Conservation (phyloP, 2,113 vertebrate genomes). For the Orthochromis indermauri region DNA sequence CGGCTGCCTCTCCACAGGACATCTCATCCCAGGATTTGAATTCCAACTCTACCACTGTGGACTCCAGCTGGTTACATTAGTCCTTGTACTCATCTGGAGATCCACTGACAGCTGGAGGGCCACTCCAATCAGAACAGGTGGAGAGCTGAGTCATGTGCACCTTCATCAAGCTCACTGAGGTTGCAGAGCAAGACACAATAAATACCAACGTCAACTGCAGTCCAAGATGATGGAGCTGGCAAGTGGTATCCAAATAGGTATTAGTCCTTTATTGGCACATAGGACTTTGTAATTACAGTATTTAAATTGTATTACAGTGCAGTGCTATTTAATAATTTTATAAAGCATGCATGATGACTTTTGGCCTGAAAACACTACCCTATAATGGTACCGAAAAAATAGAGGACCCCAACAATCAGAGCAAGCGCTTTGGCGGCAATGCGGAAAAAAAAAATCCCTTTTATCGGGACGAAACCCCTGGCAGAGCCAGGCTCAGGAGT, state of each 20-base stretch:
- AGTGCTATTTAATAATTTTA: neutral
- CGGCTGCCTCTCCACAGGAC: rapidly evolving
- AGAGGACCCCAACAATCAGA: neutral
- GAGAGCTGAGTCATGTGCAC: neutral
- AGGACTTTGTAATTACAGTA: neutral
- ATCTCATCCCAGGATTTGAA: neutral
- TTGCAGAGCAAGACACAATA: neutral
- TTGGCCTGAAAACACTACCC: neutral
- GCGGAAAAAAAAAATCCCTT: rapidly evolving
- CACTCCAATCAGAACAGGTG: neutral
- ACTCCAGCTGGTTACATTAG: neutral
- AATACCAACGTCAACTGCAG: neutral
- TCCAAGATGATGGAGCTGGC: neutral
- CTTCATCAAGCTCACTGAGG: neutral
- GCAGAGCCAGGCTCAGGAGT: neutral
- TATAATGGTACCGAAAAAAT: neutral
- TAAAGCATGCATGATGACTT: neutral
- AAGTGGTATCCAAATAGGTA: neutral
- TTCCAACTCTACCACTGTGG: neutral
- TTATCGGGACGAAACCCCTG: neutral
- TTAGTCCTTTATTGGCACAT: neutral
- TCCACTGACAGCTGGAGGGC: neutral
- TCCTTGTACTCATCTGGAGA: neutral
- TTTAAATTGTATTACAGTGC: neutral
- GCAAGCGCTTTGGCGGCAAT: neutral